These are phyloP conservation scores for Caracal caracal DNA, from an alignment of 2,113 vertebrate genomes.

Conservation along the genomic window DNA sequence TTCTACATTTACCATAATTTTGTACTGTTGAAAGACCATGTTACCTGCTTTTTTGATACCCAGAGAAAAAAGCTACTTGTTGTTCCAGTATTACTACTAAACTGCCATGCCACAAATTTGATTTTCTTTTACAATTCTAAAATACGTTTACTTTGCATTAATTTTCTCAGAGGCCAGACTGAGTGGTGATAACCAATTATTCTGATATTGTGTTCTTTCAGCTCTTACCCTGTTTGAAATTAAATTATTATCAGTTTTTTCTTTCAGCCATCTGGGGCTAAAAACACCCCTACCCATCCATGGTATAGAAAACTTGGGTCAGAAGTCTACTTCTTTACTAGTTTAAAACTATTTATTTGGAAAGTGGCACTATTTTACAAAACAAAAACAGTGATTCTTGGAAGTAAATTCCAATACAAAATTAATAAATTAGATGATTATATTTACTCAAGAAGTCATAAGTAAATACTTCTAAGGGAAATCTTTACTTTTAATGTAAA, in stretches of 20 bases:
- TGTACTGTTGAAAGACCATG: neutral
- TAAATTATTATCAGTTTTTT: neutral
- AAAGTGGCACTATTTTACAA: neutral
- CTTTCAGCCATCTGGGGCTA: neutral
- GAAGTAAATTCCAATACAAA: conserved; percentile 12
- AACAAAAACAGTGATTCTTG: conserved; percentile 19
- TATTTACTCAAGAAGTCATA: conserved; percentile 27
- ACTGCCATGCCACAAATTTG: neutral
- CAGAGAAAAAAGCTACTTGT: conserved; percentile 9
- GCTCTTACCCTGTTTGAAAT: conserved; percentile 39
- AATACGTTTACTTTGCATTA: conserved; percentile 1
- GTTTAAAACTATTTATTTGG: neutral
- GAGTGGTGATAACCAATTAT: neutral
- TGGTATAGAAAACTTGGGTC: neutral
- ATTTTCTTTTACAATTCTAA: conserved; percentile 32
- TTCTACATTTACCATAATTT: conserved; percentile 29
- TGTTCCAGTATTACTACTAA: conserved; percentile 8
- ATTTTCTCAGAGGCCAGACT: conserved; percentile 35
- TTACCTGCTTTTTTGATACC: neutral
- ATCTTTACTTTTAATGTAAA: conserved; percentile 54
- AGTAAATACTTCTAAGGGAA: conserved; percentile 39
- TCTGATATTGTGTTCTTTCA: conserved; percentile 11
- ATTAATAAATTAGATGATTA: conserved; percentile 16
- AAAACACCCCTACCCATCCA: neutral
- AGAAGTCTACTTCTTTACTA: conserved; percentile 11